Percentiles rank a stretch among this genome's conserved stretches.
These are phyloP conservation scores for Ganaspis brasiliensis DNA, from an alignment of 2,888 invertebrate genomes.

Conservation along the genomic window DNA sequence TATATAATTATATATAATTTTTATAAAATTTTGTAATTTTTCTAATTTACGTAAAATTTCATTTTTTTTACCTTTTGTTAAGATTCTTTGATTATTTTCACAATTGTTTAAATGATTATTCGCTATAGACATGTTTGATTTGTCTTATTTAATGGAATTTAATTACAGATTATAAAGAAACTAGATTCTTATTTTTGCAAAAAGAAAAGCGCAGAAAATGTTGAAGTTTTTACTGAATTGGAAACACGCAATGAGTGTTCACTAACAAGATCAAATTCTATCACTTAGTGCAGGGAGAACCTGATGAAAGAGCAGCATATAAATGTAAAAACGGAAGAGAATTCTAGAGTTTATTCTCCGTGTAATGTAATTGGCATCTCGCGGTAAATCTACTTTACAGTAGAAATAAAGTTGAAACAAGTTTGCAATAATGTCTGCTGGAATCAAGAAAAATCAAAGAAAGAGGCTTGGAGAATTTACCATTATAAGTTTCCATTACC, in stretches of 20 bases:
- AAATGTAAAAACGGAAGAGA: conserved; percentile 15
- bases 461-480: conserved; percentile 1
- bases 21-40: too few relatives aligned
- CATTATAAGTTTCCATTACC: conserved; percentile 16
- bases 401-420: conserved; percentile 18
- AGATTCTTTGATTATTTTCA: too few relatives aligned
- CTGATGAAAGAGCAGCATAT: background rate
- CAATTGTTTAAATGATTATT: too few relatives aligned
- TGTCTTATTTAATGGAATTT: too few relatives aligned
- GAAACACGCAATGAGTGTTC: conserved; percentile 19
- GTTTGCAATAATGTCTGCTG: conserved; percentile 23
- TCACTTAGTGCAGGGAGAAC: conserved; percentile 4
- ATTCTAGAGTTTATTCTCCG: conserved; percentile 11
- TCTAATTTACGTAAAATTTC: too few relatives aligned
- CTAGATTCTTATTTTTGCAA: conserved; percentile 1
- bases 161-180: background rate
- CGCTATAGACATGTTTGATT: too few relatives aligned
- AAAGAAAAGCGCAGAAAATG: background rate
- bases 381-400: conserved; percentile 14
- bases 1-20: too few relatives aligned
- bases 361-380: conserved; percentile 18
- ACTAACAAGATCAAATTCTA: conserved; percentile 20
- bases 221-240: background rate
- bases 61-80: too few relatives aligned
- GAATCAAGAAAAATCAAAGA: conserved; percentile 12